Base-by-base conservation (phyloP, 1,140 invertebrate species). In the Drosophila mojavensis region DNA sequence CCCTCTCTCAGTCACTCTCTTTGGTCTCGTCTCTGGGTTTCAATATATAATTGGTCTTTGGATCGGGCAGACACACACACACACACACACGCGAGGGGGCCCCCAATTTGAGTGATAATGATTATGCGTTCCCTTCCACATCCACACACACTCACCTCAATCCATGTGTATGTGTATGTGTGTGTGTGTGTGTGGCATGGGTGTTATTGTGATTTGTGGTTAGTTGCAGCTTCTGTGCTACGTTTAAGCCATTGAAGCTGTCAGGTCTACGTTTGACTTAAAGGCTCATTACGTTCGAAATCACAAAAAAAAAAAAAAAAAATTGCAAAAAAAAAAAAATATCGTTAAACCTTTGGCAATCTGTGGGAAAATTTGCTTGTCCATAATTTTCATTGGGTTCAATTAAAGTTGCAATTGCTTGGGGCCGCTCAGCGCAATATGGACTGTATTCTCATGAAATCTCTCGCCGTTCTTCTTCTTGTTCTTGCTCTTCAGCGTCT, bases 221-320 rank as follows among this genome's bases (percentile, higher is more conserved):
- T 86, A 85, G 82, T 78, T 81, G 82, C 82, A 85, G 82, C 82
- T 85, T 81, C 82, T 85, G 82, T 85, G 82, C 82, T 85, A 85
- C 82, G 82, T 85, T 86, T 78, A 85, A 79, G 82, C 79, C 81
- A 78, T 81, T 85, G 72, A 55, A 85, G 82, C 81, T 85, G 81
- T 84, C 82, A 85, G 82, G 71, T 86, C 78, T 85, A 79, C 82
- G 78, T 85, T 85, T 85, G 82, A 86, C 82, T 85, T 85, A 81
- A 86, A 85, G 82, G 82, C 82, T 85, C 82, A 85, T 85, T 85
- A 85, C 71, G 54, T 68, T 53, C 75, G 54, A 28, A 66, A 36
- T 20, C 26, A 50, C 39, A 60, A 51, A 61, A 39, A 50, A 45
- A 39, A 39, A 59, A 33, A 62, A 39, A 11, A 20, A 74, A 36